These are phyloP conservation scores for Progne subis DNA, from an alignment of 2,113 vertebrate genomes.

Conservation along the genomic window DNA sequence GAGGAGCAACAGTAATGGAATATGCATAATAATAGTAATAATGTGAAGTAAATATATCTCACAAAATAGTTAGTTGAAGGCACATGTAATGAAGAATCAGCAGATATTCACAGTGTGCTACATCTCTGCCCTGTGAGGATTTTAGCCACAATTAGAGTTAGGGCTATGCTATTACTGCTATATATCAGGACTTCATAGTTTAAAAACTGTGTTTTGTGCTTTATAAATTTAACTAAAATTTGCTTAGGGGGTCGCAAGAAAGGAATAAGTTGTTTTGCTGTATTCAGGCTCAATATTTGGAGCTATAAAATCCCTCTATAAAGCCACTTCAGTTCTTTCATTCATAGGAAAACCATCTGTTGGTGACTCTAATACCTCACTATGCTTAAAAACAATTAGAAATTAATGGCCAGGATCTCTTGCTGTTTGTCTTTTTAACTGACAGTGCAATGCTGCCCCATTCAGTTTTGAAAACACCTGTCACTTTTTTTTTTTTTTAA, in stretches of 20 bases:
- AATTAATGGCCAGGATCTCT: neutral
- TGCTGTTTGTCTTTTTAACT: neutral
- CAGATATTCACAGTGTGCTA: neutral
- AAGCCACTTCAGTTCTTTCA: neutral
- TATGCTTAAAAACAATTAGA: neutral
- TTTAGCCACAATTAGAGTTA: neutral
- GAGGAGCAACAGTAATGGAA: neutral
- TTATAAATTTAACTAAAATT: neutral
- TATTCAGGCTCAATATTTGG: neutral
- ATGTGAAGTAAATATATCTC: neutral
- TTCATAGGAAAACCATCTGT: neutral
- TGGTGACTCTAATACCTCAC: neutral
- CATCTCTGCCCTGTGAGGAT: neutral
- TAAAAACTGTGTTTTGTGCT: neutral
- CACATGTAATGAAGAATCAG: neutral
- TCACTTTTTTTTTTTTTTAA: neutral
- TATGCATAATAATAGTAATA: neutral
- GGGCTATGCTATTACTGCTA: neutral
- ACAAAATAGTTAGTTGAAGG: neutral
- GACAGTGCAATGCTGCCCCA: neutral
- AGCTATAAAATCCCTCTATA: neutral
- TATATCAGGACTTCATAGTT: neutral
- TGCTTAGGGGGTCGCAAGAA: neutral
- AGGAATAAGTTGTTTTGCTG: neutral
- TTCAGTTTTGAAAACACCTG: conserved; percentile 11